Conservation (phyloP, 2,888 invertebrate species). For the Acronicta leporina region DNA sequence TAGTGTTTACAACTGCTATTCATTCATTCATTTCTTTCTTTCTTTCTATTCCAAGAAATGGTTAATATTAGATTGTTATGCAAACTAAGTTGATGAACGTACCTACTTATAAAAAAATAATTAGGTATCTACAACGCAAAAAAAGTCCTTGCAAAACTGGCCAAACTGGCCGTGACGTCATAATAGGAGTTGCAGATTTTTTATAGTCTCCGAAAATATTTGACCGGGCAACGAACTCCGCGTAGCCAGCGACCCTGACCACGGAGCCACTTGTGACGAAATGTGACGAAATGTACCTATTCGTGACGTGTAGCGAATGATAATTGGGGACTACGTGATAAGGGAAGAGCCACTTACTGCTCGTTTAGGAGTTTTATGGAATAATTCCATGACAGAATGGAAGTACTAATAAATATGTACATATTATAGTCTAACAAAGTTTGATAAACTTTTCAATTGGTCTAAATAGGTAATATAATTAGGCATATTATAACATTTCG, state of each 20-base stretch:
- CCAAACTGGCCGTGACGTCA: slow-evolving; percentile 74
- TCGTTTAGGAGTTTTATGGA: slow-evolving; percentile 4
- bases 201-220: slow-evolving; percentile 78
- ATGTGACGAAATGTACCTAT: slow-evolving; percentile 67
- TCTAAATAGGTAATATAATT: too few species aligned
- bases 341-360: slow-evolving; percentile 21
- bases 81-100: slow-evolving; percentile 49
- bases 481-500: too few species aligned
- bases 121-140: slow-evolving; percentile 57
- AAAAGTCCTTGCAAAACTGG: slow-evolving; percentile 66
- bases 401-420: too few species aligned
- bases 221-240: slow-evolving; percentile 81
- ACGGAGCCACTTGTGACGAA: slow-evolving; percentile 68
- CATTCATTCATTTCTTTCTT: too few species aligned
- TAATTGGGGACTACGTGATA: slow-evolving; percentile 46
- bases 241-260: slow-evolving; percentile 77
- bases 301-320: slow-evolving; percentile 47
- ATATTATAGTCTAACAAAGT: not conserved
- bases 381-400: slow-evolving; percentile 2
- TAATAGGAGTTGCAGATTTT: slow-evolving; percentile 82
- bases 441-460: not conserved
- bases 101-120: slow-evolving; percentile 45
- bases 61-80: slow-evolving; percentile 42
- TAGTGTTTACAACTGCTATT: slow-evolving; percentile 20
- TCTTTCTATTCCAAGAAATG: slow-evolving; percentile 24